Evolutionary conservation across 1,140 invertebrate species (phyloP), one percentile per base, ranked within the genome.

Genomic region (Belonocnema kinseyi): DNA sequence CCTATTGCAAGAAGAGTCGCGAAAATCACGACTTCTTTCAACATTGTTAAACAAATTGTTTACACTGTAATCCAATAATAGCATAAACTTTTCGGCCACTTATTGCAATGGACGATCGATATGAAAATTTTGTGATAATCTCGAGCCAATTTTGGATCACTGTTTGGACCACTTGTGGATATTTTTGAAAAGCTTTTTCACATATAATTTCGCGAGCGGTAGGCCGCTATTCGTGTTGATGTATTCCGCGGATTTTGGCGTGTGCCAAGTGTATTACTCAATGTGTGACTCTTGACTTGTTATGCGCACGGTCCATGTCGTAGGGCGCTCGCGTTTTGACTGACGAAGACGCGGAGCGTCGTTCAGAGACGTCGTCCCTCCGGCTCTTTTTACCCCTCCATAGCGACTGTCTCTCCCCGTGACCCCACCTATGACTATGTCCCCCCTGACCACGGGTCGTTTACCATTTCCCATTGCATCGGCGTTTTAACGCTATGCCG

Each of bases 291-390:
- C 52, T 19, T 52, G 13, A 13, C 21, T 70, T 13, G 19, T 16
- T 56, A 52, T 70, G 14, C 26, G 6, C 66, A 54, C 78, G 80
- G 56, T n/a, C 80, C 73, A 75, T 56, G 72, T 54, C 72, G 58
- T 74, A 70, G 73, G 80, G 83, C 85, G 80, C 77, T 86, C 83
- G 79, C 85, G 80, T 84, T 88, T 85, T 85, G 81, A 88, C 87
- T 87, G 85, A 85, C 80, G 83, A 86, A 77, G 82, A 85, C 80
- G 80, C 83, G 76, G 66, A 76, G 80, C 85, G 81, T 85, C 86
- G 79, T 79, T 80, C 81, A 80, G 85, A 85, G 76, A 82, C 80
- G 85, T 87, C 80, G 83, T 82, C 61, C 77, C 81, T 77, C 80
- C 77, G 81, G 77, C 54, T 61, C 74, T 74, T 56, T 77, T 74